Evolutionary conservation across 2,797 vertebrate genomes (phyloP), one percentile per base, ranked within the genome.

Genomic region (Chrysocyon brachyurus): DNA sequence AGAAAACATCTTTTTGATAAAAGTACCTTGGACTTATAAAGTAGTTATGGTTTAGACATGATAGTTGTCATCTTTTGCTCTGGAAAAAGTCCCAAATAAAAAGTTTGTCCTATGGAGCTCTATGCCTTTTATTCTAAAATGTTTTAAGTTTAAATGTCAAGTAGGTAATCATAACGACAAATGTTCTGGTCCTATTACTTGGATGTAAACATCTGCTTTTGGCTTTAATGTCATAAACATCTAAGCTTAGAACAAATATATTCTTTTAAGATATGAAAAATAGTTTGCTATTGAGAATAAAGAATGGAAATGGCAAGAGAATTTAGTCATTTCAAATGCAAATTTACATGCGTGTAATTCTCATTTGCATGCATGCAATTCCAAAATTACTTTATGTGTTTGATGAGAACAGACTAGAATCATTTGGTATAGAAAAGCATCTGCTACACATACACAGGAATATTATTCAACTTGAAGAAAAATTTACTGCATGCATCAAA

Each of bases 391-490:
- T 95, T 89, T 82, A 63, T 89, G n/a, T 87, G 59, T 97, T 97
- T 96, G 86, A 92, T 93, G 64, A 94, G 14, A 63, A 88, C 82
- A 90, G 64, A 89, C 36, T 72, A 95, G 91, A 97, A 91, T 95
- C 83, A 94, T 90, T 96, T 92, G 31, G 28, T 91, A 49, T 21
- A 93, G 77, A 84, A 96, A 97, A 97, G 73, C 95, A 97, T 98
- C 93, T 96, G 97, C 66, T 96, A 72, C 46, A 75, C 28, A 90
- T 75, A 78, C n/a, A 79, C 46, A 66, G 15, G 40, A 66, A 79
- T 94, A 98, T 97, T 94, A 97, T 78, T 97, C 87, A 97, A 94
- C 87, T 78, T 59, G 83, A 96, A 91, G 70, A 91, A 94, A 96
- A 97, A 95, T 95, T 89, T 96, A 94, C 70, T 92, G 40, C 21